Evolutionary conservation across 1,140 invertebrate species (phyloP), one percentile per base, ranked within the genome.

Genomic region (Philopotamus ludificatus): DNA sequence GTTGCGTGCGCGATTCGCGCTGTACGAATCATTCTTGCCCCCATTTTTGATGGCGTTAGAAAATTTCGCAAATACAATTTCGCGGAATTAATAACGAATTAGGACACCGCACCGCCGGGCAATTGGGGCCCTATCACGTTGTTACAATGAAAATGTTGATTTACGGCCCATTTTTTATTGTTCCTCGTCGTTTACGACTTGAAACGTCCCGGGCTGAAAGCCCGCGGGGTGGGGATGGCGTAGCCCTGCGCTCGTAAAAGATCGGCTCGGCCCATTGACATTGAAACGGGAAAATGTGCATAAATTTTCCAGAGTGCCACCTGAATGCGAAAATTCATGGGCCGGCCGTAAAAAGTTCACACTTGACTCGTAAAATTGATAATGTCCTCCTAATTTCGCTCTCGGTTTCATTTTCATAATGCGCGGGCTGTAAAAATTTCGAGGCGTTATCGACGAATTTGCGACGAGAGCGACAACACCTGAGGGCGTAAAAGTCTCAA

Each of bases 161-260:
- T 59, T 44, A 59, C 55, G 20, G 15, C 16, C 8, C 10, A 53
- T 18, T 42, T 59, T 59, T 59, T 59, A 34, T 59, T 41, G 34
- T 59, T n/a, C 28, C 28, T 4, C 28, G 25, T 3, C 2, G 20
- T 59, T 59, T 59, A 59, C 55, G 55, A 59, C 55, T 1, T 41
- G 8, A 16, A 25, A 44, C 39, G 28, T 8, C 44, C n/a, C 42
- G 22, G n/a, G 18, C 15, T 41, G 39, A 44, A 42, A 28, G 12
- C 28, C 28, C 12, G 28, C 4, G 28, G 28, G n/a, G n/a, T n/a
- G n/a, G n/a, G n/a, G n/a, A n/a, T 55, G 28, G 15, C 26, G 53
- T 34, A 25, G 16, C 55, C 23, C 8, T 2, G 34, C 15, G 15
- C 15, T 44, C 55, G 55, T 59, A 59, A 59, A 59, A 47, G 45